phyloP scores from a whole-genome alignment of 37 sponge, comb jelly and placozoan species.

The Halichondria panicea region DNA sequence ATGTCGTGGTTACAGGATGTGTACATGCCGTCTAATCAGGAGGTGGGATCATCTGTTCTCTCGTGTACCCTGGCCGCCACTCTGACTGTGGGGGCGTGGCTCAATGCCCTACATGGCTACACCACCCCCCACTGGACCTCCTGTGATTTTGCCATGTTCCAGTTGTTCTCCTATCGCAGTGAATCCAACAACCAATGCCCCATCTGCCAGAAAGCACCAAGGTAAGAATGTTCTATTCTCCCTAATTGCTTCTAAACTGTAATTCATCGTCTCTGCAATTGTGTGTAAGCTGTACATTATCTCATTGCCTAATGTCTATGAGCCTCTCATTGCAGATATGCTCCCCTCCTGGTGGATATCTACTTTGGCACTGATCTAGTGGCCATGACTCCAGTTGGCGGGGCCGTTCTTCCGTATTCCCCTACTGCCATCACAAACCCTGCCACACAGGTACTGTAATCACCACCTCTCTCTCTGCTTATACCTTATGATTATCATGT shows the following conservation, averaged over 20 bases:
- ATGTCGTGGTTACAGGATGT: constrained; percentile 13
- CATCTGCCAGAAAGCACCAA: constrained; percentile 27
- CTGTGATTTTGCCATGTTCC: constrained; percentile 36
- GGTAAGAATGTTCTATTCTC: constrained; percentile 17
- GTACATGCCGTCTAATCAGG: constrained; percentile 38
- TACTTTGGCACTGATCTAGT: constrained; percentile 32
- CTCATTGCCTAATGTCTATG: too few species aligned
- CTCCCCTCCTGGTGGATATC: constrained; percentile 2
- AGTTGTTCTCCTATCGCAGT: constrained; percentile 39
- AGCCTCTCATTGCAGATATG: constrained; percentile 26
- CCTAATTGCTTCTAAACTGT: neutral
- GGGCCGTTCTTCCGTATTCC: neutral
- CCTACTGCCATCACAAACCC: constrained; percentile 28
- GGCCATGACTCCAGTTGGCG: constrained; percentile 14
- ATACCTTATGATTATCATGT: neutral
- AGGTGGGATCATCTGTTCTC: constrained; percentile 59
- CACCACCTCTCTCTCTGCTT: neutral
- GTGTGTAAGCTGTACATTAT: too few species aligned
- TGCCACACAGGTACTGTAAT: constrained; percentile 9
- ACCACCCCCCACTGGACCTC: constrained; percentile 48
- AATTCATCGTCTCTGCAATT: too few species aligned
- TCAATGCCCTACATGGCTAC: constrained; percentile 46
- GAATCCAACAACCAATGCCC: constrained; percentile 37
- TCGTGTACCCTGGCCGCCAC: constrained; percentile 48
- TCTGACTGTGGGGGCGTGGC: constrained; percentile 31